Base-by-base conservation (phyloP, 37 sponge, comb jelly and placozoan species). In the Dysidea cf. avara region DNA sequence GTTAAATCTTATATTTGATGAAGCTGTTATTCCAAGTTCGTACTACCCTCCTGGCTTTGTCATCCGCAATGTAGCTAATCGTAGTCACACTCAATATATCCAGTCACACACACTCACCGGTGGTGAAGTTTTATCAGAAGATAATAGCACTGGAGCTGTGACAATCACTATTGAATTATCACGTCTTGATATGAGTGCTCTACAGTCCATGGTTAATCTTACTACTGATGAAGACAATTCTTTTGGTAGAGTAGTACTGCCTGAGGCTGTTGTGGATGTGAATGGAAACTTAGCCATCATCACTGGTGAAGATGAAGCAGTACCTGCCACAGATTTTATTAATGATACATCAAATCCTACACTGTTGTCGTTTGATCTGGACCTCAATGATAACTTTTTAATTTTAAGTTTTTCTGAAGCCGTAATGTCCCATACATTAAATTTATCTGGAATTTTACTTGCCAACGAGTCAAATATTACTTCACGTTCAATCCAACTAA, bases 361-460 rank as follows among this genome's bases (percentile, higher is more conserved):
- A 17, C 55, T 94, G 57, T 13, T 46, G 48, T 83, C 84, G 17
- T 94, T 82, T 72, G 87, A 90, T 38, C 75, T 94, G n/a, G 62
- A 88, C 54, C 51, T 94, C 48, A 90, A 86, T 53, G 82, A 83
- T 51, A 87, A 86, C 50, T 55, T 66, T 24, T 84, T 94, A 18
- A 66, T 76, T 18, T 46, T 94, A 74, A 79, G 66, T 22, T 94
- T 94, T 70, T 79, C 80, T 24, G 88, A 94, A 64, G 87, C 95
- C 14, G 85, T 94, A 13, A 59, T 56, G 16, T 81, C 77, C 0
- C 43, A 51, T 3, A 83, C 84, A 3, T 54, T 94, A 2, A 71
- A 87, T 35, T n/a, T 64, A 2, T 68, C 81, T 4, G 71, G 46
- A 14, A 71, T 94, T 43, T 55, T 68, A 39, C 48, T 94, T 20